phyloP scores from a whole-genome alignment of 2,888 invertebrate genomes.

The Drosophila cognata region DNA sequence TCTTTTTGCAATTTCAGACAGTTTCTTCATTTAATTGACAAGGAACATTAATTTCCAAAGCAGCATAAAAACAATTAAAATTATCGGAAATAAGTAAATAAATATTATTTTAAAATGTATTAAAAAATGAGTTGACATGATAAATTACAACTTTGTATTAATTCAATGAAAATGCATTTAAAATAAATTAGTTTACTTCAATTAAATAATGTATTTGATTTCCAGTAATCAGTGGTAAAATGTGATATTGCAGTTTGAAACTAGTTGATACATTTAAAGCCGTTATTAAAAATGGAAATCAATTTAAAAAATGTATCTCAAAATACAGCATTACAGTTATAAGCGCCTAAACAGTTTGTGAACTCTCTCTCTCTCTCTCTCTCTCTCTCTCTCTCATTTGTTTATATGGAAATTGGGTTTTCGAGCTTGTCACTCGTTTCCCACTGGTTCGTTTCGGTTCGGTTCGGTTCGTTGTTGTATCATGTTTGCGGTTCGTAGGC shows the following conservation, averaged over 20 bases:
- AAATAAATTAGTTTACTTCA: neutral
- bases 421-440: neutral
- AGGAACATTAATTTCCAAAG: constrained; percentile 22
- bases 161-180: neutral
- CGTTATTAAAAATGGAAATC: neutral
- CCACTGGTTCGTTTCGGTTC: constrained; percentile 11
- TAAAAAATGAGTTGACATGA: constrained; percentile 1
- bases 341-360: neutral
- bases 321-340: neutral
- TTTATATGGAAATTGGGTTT: neutral
- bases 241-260: neutral
- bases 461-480: constrained; percentile 20
- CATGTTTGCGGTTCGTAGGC: constrained; percentile 50
- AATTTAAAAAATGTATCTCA: neutral
- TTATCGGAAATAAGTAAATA: constrained; percentile 12
- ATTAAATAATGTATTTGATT: neutral
- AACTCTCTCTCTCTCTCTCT: neutral
- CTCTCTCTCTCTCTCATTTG: neutral
- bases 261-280: neutral
- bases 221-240: neutral
- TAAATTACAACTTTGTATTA: neutral
- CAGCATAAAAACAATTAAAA: constrained; percentile 16
- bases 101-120: constrained; percentile 16
- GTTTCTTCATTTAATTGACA: constrained; percentile 56
- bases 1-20: constrained; percentile 37